A percentile compares a stretch with the other conserved stretches of the same genome.
Conservation (phyloP, 2,113 vertebrate species). For the Ictalurus punctatus region DNA sequence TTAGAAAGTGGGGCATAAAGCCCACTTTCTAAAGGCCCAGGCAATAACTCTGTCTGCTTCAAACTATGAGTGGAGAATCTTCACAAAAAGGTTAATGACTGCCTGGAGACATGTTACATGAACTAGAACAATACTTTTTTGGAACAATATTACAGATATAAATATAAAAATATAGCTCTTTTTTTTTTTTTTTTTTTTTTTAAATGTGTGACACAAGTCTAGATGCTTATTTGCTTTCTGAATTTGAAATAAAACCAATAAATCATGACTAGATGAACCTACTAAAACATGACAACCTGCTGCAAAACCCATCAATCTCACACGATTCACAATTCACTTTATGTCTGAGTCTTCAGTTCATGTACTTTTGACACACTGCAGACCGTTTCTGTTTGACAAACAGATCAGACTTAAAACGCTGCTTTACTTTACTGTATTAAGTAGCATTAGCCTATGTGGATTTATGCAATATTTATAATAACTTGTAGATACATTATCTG, state of each 20-base stretch:
- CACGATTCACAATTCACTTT: too few relatives aligned
- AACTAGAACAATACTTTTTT: constrained; percentile 16
- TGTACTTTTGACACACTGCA: neutral
- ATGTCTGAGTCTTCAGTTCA: neutral
- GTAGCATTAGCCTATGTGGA: too few relatives aligned
- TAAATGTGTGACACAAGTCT: neutral
- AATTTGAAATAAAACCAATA: neutral
- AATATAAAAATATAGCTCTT: neutral
- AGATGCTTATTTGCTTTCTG: neutral
- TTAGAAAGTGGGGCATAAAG: constrained; percentile 45
- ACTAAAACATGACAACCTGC: neutral
- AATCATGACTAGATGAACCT: neutral
- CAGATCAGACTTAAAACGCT: neutral
- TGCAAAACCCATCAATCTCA: neutral
- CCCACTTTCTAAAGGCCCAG: constrained; percentile 37
- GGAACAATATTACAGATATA: neutral
- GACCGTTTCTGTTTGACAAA: neutral
- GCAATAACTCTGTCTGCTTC: constrained; percentile 26
- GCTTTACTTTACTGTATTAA: neutral
- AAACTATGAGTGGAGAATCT: constrained; percentile 20
- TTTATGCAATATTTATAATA: neutral
- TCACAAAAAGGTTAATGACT: constrained; percentile 42
- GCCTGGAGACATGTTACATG: constrained; percentile 27
- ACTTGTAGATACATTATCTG: neutral
- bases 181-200: neutral